These are phyloP conservation scores for Romanomermis culicivorax DNA, from an alignment of 2,888 invertebrate genomes.

Conservation along the genomic window DNA sequence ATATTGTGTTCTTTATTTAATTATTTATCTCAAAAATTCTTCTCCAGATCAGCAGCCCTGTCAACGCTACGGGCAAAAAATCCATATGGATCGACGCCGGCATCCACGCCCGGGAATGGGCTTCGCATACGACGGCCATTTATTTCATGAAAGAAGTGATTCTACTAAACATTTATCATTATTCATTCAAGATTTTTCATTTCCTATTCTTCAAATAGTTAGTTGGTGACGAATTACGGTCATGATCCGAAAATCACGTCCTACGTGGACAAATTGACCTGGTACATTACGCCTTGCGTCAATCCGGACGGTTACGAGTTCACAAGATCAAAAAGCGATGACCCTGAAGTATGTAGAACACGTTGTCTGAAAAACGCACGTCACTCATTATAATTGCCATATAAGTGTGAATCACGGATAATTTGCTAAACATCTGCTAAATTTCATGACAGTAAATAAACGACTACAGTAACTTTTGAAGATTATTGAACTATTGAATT, in stretches of 20 bases:
- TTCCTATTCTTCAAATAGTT: not conserved
- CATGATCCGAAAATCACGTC: not conserved
- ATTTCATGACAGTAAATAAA: too few species aligned
- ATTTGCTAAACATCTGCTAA: too few species aligned
- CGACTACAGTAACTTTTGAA: too few species aligned
- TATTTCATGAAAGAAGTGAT: conserved; percentile 25
- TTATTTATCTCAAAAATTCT: too few species aligned
- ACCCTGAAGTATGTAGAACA: conserved; percentile 15
- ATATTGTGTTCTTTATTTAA: too few species aligned
- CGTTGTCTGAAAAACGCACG: too few species aligned
- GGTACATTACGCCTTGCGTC: conserved; percentile 9
- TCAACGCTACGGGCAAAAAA: conserved; percentile 13
- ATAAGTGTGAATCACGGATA: too few species aligned
- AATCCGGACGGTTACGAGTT: conserved; percentile 28
- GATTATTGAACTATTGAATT: too few species aligned
- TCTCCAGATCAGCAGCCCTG: not conserved
- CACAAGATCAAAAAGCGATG: conserved; percentile 21
- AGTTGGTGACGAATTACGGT: not conserved
- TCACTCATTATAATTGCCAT: too few species aligned
- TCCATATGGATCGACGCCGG: conserved; percentile 27
- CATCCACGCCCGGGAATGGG: conserved; percentile 26
- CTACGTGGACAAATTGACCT: not conserved
- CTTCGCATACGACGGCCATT: conserved; percentile 25
- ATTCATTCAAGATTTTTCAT: too few species aligned
- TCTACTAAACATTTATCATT: not conserved